These are phyloP conservation scores for Stomatorhinus walkeri DNA, from an alignment of 2,797 vertebrate species.

Conservation along the genomic window DNA sequence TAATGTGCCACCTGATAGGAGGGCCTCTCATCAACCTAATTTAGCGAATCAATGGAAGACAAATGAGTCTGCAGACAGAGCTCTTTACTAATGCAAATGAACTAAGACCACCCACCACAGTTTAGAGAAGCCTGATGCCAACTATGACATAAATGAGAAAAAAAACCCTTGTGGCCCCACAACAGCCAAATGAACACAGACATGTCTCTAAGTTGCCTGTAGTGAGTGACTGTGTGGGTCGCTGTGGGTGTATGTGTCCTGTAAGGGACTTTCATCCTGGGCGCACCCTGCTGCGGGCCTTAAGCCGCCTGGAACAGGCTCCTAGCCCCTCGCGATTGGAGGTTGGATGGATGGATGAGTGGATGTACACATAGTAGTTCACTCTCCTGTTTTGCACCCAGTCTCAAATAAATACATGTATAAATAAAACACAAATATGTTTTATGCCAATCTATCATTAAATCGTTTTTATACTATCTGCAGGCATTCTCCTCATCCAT, in stretches of 20 bases:
- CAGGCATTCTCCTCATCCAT: not conserved
- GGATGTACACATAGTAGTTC: not conserved
- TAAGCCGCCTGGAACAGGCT: not conserved
- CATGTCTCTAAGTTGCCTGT: slow-evolving; percentile 1
- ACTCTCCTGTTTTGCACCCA: not conserved
- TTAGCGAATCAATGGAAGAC: slow-evolving; percentile 68
- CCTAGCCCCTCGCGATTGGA: not conserved
- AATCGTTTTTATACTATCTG: not conserved
- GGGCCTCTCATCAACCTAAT: slow-evolving; percentile 76
- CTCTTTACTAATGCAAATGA: slow-evolving; percentile 62
- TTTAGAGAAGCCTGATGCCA: slow-evolving; percentile 57
- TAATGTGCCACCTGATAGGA: slow-evolving; percentile 69
- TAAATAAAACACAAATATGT: not conserved
- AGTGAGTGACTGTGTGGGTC: not conserved
- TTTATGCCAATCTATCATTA: not conserved
- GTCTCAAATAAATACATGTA: not conserved
- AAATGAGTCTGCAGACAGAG: slow-evolving; percentile 64
- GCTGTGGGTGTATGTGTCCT: not conserved
- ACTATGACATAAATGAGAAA: slow-evolving; percentile 67
- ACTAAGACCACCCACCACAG: slow-evolving; percentile 71
- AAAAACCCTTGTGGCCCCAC: slow-evolving; percentile 40
- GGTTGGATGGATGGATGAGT: not conserved
- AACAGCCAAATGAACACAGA: not conserved
- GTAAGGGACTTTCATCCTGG: not conserved
- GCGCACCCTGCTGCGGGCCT: not conserved